Evolutionary conservation across 2,797 vertebrate genomes (phyloP).

Genomic region (Microtus obscurus): DNA sequence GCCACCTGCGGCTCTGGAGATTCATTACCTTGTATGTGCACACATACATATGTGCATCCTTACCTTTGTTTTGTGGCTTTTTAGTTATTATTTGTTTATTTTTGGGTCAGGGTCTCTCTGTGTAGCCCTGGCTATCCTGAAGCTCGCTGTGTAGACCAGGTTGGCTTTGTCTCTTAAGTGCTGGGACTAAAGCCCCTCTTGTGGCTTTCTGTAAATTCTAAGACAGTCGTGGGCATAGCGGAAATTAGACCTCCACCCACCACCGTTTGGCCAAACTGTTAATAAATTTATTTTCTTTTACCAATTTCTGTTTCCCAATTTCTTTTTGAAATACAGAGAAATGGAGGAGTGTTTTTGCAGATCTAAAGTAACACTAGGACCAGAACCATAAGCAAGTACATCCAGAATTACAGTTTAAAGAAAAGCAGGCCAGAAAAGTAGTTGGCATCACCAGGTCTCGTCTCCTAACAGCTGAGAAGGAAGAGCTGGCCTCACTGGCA

Average conservation of each 20-base stretch:
- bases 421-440: not conserved
- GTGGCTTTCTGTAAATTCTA: not conserved
- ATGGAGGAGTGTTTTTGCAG: not conserved
- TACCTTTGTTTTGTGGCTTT: not conserved
- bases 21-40: not conserved
- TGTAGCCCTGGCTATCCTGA: not conserved
- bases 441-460: not conserved
- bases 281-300: not conserved
- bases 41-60: not conserved
- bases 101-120: not conserved
- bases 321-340: not conserved
- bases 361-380: not conserved
- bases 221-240: not conserved
- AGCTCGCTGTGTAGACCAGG: not conserved
- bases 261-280: not conserved
- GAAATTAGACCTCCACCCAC: not conserved
- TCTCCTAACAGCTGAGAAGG: not conserved
- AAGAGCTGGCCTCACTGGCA: not conserved
- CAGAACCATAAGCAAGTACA: constrained; percentile 35
- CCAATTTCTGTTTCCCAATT: not conserved
- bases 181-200: no score
- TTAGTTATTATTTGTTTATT: not conserved
- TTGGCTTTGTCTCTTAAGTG: not conserved
- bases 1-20: not conserved
- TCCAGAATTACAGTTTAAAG: not conserved